Evolutionary conservation across 2,113 vertebrate species (phyloP).

Genomic region (Menidia beryllina): DNA sequence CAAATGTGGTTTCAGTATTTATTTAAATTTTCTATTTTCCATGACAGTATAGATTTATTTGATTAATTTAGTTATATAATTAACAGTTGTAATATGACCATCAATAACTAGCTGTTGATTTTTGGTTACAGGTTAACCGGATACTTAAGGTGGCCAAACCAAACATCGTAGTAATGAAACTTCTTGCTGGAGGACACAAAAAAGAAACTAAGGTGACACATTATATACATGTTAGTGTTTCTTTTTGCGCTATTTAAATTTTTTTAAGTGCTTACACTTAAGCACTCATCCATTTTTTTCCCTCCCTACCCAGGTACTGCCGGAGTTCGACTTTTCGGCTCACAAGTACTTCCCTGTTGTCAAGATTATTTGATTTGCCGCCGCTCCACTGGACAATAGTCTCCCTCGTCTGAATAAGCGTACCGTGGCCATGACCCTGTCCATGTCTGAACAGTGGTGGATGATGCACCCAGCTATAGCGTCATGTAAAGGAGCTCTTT

Average conservation of each 20-base stretch:
- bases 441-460: slow-evolving; percentile 8
- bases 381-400: not conserved
- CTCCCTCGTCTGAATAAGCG: slow-evolving; percentile 14
- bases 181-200: slow-evolving; percentile 97
- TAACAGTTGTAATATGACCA: no score
- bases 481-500: slow-evolving; percentile 19
- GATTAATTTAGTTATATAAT: no score
- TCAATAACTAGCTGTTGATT: slow-evolving; percentile 14
- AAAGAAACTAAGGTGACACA: slow-evolving; percentile 93
- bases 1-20: not conserved
- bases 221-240: no score
- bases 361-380: slow-evolving; percentile 90
- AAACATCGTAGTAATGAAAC: slow-evolving; percentile 98
- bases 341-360: slow-evolving; percentile 99
- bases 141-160: slow-evolving; percentile 98
- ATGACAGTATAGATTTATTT: no score
- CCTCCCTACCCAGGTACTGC: slow-evolving; percentile 85
- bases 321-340: slow-evolving; percentile 97
- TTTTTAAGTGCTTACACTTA: no score
- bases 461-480: slow-evolving; percentile 11
- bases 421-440: slow-evolving; percentile 32
- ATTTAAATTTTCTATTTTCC: not conserved
- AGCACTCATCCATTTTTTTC: no score
- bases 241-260: not conserved
- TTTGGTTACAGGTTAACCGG: slow-evolving; percentile 86